A percentile compares a stretch with the other conserved stretches of the same genome.
phyloP scores from a whole-genome alignment of 2,113 vertebrate species.

The Rhabdomys dilectus region DNA sequence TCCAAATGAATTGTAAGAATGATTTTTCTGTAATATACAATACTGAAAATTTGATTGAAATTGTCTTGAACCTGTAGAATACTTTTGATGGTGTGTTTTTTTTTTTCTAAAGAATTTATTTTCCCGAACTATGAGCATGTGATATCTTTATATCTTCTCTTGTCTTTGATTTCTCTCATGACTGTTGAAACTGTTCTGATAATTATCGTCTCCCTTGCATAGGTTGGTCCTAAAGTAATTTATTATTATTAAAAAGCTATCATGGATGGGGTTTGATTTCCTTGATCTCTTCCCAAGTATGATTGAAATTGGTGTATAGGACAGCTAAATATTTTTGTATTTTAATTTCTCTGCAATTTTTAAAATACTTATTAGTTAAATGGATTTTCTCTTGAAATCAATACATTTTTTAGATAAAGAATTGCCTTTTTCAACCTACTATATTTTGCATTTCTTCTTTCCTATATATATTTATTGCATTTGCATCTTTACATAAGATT shows the following conservation, averaged over 20 bases:
- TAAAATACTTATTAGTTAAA: neutral
- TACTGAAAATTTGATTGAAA: neutral
- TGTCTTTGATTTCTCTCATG: neutral
- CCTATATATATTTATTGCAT: no score
- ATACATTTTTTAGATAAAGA: neutral
- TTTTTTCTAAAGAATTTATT: neutral
- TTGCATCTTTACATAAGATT: neutral
- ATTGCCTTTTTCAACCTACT: neutral
- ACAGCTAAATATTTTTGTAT: neutral
- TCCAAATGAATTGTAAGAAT: no score
- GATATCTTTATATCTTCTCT: neutral
- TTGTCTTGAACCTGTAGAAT: no score
- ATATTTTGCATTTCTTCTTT: neutral
- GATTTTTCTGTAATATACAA: no score
- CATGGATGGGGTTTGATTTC: neutral
- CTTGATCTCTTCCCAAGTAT: neutral
- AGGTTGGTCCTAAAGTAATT: neutral
- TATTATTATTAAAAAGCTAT: neutral
- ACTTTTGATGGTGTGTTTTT: neutral
- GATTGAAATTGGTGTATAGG: neutral
- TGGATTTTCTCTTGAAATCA: neutral
- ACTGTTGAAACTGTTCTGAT: neutral
- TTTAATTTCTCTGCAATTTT: neutral
- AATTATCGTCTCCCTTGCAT: neutral
- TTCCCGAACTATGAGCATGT: neutral